A percentile compares a stretch with the other conserved stretches of the same genome.
Evolutionary conservation across 2,113 vertebrate genomes (phyloP).

Genomic region (Tragelaphus scriptus): DNA sequence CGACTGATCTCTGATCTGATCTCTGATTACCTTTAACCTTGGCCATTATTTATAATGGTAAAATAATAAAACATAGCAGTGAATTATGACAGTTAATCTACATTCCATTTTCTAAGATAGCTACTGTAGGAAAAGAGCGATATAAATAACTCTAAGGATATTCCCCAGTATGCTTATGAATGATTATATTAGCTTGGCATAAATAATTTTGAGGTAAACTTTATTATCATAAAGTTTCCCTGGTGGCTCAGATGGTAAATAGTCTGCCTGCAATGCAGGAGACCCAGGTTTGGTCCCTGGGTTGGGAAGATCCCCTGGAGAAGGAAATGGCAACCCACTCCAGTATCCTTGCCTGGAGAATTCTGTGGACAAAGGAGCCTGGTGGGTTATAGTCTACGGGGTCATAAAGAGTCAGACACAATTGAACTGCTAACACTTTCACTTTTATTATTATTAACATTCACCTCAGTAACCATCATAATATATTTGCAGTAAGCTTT

Average conservation of each 20-base stretch:
- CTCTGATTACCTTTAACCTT: slow-evolving; percentile 42
- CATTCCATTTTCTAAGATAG: slow-evolving; percentile 28
- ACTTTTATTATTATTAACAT: slow-evolving; percentile 6
- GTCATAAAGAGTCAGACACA: background rate
- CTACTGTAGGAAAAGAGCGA: background rate
- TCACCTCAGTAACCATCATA: slow-evolving; percentile 1
- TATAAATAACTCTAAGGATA: slow-evolving; percentile 9
- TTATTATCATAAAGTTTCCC: background rate
- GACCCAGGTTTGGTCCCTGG: background rate
- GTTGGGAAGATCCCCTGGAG: background rate
- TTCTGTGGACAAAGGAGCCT: background rate
- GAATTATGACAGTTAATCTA: slow-evolving; percentile 22
- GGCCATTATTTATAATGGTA: slow-evolving; percentile 45
- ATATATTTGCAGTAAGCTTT: slow-evolving; percentile 33
- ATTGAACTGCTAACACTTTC: background rate
- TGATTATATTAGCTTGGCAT: background rate
- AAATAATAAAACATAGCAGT: slow-evolving; percentile 44
- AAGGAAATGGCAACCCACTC: background rate
- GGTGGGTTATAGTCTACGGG: background rate
- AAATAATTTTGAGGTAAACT: slow-evolving; percentile 38
- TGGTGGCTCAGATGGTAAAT: background rate
- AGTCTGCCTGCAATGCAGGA: background rate
- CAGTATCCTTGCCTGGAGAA: background rate
- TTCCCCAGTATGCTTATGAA: slow-evolving; percentile 28
- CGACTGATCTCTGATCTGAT: no score